phyloP scores from a whole-genome alignment of 2,113 vertebrate genomes.

The Cynopterus brachyotis region DNA sequence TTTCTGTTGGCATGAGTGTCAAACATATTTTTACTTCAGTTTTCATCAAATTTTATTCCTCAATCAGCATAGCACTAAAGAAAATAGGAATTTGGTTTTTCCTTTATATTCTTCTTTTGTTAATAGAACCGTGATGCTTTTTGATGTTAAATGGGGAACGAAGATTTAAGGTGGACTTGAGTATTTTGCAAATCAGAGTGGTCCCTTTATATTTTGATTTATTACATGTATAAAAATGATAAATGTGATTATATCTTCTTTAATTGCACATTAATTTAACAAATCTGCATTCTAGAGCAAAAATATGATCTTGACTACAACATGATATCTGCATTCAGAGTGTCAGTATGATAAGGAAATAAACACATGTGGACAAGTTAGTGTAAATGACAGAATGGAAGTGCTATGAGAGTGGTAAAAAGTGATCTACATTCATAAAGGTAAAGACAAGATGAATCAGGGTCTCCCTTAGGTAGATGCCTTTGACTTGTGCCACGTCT shows the following conservation, averaged over 20 bases:
- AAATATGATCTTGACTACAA: neutral
- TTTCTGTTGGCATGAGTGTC: constrained; percentile 8
- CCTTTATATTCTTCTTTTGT: neutral
- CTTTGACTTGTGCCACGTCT: neutral
- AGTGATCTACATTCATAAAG: neutral
- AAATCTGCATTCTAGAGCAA: neutral
- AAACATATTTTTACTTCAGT: neutral
- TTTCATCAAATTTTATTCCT: neutral
- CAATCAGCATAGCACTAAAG: neutral
- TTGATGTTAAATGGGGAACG: neutral
- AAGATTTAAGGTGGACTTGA: neutral
- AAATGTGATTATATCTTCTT: neutral
- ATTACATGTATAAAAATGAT: neutral
- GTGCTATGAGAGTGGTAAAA: neutral
- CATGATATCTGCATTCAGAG: neutral
- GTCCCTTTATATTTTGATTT: neutral
- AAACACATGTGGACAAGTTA: neutral
- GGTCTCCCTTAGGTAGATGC: neutral
- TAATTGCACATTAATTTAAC: neutral
- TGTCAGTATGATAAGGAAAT: neutral
- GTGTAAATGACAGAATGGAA: neutral
- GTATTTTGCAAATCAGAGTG: neutral
- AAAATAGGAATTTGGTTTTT: neutral
- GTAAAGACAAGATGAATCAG: neutral
- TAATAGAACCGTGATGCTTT: neutral